These are phyloP conservation scores for Drosophila subpulchrella DNA, from an alignment of 1,140 invertebrate genomes.

Conservation along the genomic window DNA sequence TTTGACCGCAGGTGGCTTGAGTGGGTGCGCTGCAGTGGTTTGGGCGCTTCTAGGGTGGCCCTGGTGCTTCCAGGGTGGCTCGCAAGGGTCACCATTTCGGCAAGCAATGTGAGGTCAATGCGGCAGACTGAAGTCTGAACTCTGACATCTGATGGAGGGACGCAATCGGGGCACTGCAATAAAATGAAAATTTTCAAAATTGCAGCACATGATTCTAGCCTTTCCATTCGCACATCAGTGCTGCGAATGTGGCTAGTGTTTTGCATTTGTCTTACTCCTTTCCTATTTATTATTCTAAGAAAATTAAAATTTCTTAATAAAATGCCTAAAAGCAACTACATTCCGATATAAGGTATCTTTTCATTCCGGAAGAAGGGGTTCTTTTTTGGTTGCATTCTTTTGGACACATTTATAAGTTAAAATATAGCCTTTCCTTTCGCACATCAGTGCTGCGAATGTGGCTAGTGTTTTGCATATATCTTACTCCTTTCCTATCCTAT, in stretches of 20 bases:
- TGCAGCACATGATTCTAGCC: conserved; percentile 53
- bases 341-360: too few relatives aligned
- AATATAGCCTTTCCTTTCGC: conserved; percentile 17
- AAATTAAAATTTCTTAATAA: too few relatives aligned
- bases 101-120: conserved; percentile 77
- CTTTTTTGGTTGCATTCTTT: too few relatives aligned
- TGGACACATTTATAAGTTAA: too few relatives aligned
- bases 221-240: conserved; percentile 7
- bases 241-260: conserved; percentile 11
- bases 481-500: too few relatives aligned
- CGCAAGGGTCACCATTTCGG: conserved; percentile 12
- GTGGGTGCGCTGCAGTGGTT: conserved; percentile 1
- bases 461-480: not conserved
- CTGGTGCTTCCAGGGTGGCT: not conserved
- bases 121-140: conserved; percentile 52
- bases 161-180: conserved; percentile 25
- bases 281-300: too few relatives aligned
- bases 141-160: conserved; percentile 36
- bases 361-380: too few relatives aligned
- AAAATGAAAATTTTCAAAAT: conserved; percentile 67
- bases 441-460: conserved; percentile 19
- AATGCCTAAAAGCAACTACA: too few relatives aligned
- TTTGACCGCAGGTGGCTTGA: conserved; percentile 66
- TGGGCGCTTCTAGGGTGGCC: conserved; percentile 2
- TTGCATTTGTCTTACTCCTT: not conserved